Evolutionary conservation across 2,888 invertebrate genomes (phyloP).

Genomic region (Drosophila anomelani): DNA sequence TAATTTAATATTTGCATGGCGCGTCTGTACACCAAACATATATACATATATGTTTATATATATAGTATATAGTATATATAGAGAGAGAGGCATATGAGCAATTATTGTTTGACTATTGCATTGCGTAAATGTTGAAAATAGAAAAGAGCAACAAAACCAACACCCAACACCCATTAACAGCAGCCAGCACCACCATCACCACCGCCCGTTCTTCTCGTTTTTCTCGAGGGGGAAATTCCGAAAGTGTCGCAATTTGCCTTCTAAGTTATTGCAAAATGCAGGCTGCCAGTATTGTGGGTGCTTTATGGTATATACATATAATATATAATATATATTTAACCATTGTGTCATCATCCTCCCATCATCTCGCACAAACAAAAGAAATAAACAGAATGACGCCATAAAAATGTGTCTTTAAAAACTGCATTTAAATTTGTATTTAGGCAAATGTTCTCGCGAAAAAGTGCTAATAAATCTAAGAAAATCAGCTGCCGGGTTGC

Average conservation of each 20-base stretch:
- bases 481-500: constrained; percentile 1
- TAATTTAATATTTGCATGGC: constrained; percentile 69
- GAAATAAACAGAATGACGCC: constrained; percentile 18
- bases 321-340: constrained; percentile 21
- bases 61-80: constrained; percentile 1
- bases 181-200: neutral
- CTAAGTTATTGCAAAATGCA: constrained; percentile 72
- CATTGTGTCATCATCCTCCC: constrained; percentile 60
- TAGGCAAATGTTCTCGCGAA: constrained; percentile 25
- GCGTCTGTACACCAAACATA: constrained; percentile 39
- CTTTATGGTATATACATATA: neutral
- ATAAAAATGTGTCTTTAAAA: constrained; percentile 32
- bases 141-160: constrained; percentile 51
- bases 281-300: constrained; percentile 50
- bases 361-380: constrained; percentile 37
- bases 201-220: neutral
- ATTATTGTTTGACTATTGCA: constrained; percentile 73
- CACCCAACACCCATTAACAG: constrained; percentile 10
- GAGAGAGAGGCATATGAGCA: constrained; percentile 51
- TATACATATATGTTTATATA: constrained; percentile 12
- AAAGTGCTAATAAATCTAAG: constrained; percentile 22
- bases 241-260: constrained; percentile 71
- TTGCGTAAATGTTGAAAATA: constrained; percentile 77
- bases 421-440: constrained; percentile 48
- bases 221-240: constrained; percentile 10